Evolutionary conservation across 2,888 invertebrate genomes (phyloP), one percentile per base, ranked within the genome.

Genomic region (Caenorhabditis sp.): DNA sequence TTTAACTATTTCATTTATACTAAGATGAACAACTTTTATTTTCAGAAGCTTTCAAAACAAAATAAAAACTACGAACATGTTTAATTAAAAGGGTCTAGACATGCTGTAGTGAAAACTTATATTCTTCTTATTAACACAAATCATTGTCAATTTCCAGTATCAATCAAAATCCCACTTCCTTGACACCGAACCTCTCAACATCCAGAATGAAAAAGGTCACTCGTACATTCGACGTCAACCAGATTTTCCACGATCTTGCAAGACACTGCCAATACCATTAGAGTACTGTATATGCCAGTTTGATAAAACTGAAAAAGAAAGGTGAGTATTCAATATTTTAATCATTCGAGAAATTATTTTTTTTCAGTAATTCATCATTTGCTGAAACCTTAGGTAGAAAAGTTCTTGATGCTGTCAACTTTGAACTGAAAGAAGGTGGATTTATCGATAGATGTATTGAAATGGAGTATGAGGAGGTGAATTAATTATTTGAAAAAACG

Each of bases 231-330:
- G 80, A 14, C 68, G 63, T 31, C 78, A 76, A 14, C 71, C 70
- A 43, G 53, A 58, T 3, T 54, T 49, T 7, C 59, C 66, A 2
- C 63, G 82, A 58, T 66, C 61, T 43, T 82, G 82, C 59, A 36
- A 63, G 5, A 74, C 66, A 1, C 57, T 82, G 25, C 76, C 71
- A 17, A 70, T 82, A 21, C 77, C 80, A 7, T 60, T 77, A 31
- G 69, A 77, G 31, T 80, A 78, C 53, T 82, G 82, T 64, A 64
- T 79, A 38, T 82, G 82, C 59, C 71, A 81, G 12, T 74, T 73
- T 31, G 53, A 66, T 10, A 65, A 31, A 12, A 63, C 60, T 10
- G 17, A 50, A 21, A 14, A 66, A 31, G 27, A 59, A 3, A 60
- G 25, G 74, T 74, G 25, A 62, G 62, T 59, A 23, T 14, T 59